Percentiles rank a stretch among this genome's conserved stretches.
phyloP scores from a whole-genome alignment of 2,113 vertebrate species.

The Neolamprologus modestus region DNA sequence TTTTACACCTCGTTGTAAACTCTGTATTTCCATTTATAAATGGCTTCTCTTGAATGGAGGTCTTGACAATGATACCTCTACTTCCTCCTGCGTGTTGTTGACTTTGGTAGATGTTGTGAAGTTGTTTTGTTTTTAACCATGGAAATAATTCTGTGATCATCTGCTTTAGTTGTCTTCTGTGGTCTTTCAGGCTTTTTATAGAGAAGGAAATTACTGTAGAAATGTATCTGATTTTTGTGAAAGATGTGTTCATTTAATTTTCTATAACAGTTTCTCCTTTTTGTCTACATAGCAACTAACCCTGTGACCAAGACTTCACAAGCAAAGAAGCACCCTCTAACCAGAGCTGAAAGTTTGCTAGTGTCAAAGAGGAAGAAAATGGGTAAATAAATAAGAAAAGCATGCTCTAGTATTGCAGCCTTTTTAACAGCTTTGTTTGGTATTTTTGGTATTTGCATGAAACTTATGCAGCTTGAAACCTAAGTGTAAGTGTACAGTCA shows the following conservation, averaged over 20 bases:
- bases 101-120: background rate
- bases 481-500: background rate
- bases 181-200: background rate
- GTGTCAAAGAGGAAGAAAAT: conserved; percentile 34
- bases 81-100: background rate
- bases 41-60: background rate
- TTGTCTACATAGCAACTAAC: background rate
- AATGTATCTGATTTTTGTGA: background rate
- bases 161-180: background rate
- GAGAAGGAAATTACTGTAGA: background rate
- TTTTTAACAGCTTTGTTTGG: background rate
- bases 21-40: background rate
- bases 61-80: background rate
- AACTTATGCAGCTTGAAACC: background rate
- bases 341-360: background rate
- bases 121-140: background rate
- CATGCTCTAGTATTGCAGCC: background rate
- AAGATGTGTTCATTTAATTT: background rate
- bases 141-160: background rate
- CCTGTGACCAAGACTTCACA: background rate
- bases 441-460: background rate
- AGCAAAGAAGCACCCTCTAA: conserved; percentile 16
- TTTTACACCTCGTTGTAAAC: background rate
- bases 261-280: background rate
- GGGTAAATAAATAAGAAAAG: conserved; percentile 14